Evolutionary conservation across 2,888 invertebrate genomes (phyloP), one percentile per base, ranked within the genome.

Genomic region (Eupsilia transversa): DNA sequence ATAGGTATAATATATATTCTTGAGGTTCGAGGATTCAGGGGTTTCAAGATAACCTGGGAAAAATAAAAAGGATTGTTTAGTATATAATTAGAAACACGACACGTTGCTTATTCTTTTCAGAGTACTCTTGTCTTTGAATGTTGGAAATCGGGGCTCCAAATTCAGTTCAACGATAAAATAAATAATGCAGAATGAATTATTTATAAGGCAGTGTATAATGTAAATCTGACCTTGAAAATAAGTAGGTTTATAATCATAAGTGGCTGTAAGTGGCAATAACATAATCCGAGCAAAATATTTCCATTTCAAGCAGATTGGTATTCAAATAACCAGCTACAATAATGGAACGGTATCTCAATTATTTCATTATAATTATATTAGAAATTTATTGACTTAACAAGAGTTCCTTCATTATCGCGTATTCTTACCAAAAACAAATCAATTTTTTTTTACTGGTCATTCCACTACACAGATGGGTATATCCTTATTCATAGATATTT

Each of bases 1-100:
- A 72, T 27, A 27, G 46, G 49, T 49, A 49, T 49, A 49, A 3
- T 49, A 49, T 49, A 49, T 3, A 52, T 10, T 46, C 59, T 76
- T 72, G 71, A 6, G 71, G 64, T 68, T 76, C 17, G 20, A 30
- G 52, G 57, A 54, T 67, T 70, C 57, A 52, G 46, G 12, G 52
- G 67, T 72, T 81, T 76, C 46, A 64, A 52, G 64, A 65, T 52
- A 72, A 72, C 68, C 80, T 82, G 80, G 33, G 57, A 77, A 71
- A 9, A 57, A 64, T 56, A 41, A 72, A 64, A 54, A 61, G n/a
- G 17, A 30, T 60, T 7, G 9, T 60, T 73, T 35, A 27, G 17
- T 46, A 49, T 0, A 10, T 30, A 30, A 17, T 65, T 65, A 17
- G 33, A 64, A 35, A 27, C 5, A 54, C 54, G 14, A 43, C 9